Evolutionary conservation across 2,113 vertebrate species (phyloP).

Genomic region (Tretioscincus oriximinensis): DNA sequence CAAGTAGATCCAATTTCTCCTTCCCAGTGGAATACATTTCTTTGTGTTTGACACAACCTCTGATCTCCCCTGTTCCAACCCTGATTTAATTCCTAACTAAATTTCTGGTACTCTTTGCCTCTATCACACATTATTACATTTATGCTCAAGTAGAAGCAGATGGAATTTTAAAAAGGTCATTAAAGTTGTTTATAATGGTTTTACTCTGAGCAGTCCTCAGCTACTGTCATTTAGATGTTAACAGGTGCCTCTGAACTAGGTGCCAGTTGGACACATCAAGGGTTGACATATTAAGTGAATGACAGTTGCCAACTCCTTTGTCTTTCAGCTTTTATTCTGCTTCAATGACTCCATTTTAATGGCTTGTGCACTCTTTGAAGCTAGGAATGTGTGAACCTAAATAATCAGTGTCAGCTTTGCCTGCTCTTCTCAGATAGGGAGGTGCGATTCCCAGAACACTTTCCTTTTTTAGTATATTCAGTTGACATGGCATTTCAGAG

Average conservation of each 20-base stretch:
- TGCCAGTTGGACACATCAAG: not conserved
- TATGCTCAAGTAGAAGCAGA: not conserved
- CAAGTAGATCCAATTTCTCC: too few relatives aligned
- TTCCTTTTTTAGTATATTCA: not conserved
- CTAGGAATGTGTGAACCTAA: not conserved
- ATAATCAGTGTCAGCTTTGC: not conserved
- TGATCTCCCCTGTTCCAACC: too few relatives aligned
- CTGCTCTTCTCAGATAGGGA: not conserved
- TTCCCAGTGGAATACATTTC: too few relatives aligned
- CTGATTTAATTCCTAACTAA: not conserved
- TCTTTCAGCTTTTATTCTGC: constrained; percentile 39
- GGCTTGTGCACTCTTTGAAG: constrained; percentile 11
- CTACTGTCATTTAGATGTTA: not conserved
- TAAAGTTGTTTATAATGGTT: not conserved
- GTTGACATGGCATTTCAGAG: not conserved
- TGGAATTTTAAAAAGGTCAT: not conserved
- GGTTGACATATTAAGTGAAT: constrained; percentile 25
- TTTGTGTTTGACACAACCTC: too few relatives aligned
- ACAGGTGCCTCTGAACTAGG: not conserved
- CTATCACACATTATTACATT: not conserved
- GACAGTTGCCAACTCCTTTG: constrained; percentile 12
- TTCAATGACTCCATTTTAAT: constrained; percentile 15
- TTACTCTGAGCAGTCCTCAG: not conserved
- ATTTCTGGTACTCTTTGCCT: not conserved
- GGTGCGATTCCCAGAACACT: not conserved